Percentiles rank a stretch among this genome's conserved stretches.
phyloP scores from a whole-genome alignment of 2,888 invertebrate species.

The Drosophila pseudotalamancana region DNA sequence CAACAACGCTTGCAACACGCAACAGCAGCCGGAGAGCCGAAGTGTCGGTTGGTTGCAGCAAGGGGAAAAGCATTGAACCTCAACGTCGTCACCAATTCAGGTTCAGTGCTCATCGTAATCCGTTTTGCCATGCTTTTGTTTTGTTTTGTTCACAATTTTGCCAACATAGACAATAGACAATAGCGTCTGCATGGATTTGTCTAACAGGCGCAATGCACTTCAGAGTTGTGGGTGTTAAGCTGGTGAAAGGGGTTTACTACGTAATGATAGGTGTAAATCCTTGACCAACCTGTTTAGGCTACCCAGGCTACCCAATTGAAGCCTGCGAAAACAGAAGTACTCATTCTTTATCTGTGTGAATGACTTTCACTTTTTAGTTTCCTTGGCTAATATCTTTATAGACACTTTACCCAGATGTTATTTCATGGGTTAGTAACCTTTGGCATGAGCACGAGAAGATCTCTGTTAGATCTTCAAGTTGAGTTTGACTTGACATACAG shows the following conservation, averaged over 20 bases:
- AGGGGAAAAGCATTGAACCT: slow-evolving; percentile 69
- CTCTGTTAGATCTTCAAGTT: too few species aligned
- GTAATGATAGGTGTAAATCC: too few species aligned
- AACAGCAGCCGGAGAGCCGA: slow-evolving; percentile 11
- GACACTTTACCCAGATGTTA: too few species aligned
- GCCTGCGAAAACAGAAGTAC: too few species aligned
- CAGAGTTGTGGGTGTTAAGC: neutral
- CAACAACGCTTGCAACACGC: slow-evolving; percentile 52
- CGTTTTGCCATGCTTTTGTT: slow-evolving; percentile 37
- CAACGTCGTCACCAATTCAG: slow-evolving; percentile 58
- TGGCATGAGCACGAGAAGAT: too few species aligned
- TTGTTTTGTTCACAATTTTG: slow-evolving; percentile 33
- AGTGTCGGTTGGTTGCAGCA: neutral
- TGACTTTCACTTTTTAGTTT: too few species aligned
- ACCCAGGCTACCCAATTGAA: too few species aligned
- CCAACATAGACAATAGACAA: slow-evolving; percentile 12
- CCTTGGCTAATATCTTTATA: too few species aligned
- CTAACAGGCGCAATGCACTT: slow-evolving; percentile 5
- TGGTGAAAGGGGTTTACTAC: neutral
- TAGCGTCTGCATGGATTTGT: neutral
- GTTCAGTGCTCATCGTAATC: slow-evolving; percentile 56
- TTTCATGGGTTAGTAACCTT: too few species aligned
- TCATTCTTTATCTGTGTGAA: too few species aligned
- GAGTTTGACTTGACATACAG: too few species aligned
- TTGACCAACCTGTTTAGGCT: too few species aligned